phyloP scores from a whole-genome alignment of 2,113 vertebrate species.

The Lophotis ruficrista region DNA sequence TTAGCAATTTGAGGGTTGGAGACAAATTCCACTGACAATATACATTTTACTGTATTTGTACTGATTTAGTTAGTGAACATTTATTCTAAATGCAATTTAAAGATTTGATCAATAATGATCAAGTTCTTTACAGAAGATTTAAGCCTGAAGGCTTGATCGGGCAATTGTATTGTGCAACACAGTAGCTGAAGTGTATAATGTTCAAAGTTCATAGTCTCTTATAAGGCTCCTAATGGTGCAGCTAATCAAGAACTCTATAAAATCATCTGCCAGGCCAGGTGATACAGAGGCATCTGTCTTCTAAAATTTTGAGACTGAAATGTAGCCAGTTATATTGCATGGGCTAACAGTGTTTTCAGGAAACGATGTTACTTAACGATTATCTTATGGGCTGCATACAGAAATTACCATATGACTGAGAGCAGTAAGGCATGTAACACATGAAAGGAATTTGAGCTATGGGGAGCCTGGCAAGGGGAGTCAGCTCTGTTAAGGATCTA shows the following conservation, averaged over 20 bases:
- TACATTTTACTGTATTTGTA: not conserved
- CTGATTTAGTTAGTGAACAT: not conserved
- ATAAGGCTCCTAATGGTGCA: not conserved
- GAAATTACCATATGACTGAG: not conserved
- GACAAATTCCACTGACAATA: not conserved
- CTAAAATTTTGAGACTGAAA: not conserved
- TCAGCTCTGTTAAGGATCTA: not conserved
- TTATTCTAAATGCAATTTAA: not conserved
- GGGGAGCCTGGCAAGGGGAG: not conserved
- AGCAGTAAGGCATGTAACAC: not conserved
- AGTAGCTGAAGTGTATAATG: not conserved
- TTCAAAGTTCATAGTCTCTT: not conserved
- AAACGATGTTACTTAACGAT: not conserved
- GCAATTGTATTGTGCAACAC: not conserved
- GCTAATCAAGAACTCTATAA: not conserved
- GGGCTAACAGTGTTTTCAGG: not conserved
- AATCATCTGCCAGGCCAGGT: not conserved
- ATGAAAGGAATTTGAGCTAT: not conserved
- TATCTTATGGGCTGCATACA: not conserved
- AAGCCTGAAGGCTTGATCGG: not conserved
- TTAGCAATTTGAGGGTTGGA: not conserved
- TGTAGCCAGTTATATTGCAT: not conserved
- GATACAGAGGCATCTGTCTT: not conserved
- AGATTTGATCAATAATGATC: not conserved
- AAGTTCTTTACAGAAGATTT: not conserved